phyloP scores from a whole-genome alignment of 2,888 invertebrate genomes.

The Cantharis nigra region DNA sequence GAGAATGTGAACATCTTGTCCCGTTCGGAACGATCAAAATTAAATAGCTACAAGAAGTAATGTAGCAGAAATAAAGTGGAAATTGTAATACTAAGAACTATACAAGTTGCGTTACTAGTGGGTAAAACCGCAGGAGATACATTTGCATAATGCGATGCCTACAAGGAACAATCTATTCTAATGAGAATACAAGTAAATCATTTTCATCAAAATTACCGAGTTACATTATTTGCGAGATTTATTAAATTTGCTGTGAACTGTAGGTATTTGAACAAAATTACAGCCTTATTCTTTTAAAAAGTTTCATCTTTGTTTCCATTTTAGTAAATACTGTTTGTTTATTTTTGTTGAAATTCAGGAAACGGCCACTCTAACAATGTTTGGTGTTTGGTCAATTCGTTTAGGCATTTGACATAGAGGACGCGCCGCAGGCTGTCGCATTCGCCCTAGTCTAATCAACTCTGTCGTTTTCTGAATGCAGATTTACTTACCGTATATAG shows the following conservation, averaged over 20 bases:
- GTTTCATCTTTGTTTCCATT: slow-evolving; percentile 32
- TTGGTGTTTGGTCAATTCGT: slow-evolving; percentile 55
- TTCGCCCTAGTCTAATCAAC: slow-evolving; percentile 42
- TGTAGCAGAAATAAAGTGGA: slow-evolving; percentile 46
- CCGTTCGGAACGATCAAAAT: slow-evolving; percentile 49
- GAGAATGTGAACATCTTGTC: slow-evolving; percentile 40
- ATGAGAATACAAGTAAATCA: slow-evolving; percentile 26
- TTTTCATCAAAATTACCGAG: slow-evolving; percentile 8
- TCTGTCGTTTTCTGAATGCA: slow-evolving; percentile 42
- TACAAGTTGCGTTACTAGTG: slow-evolving; percentile 42
- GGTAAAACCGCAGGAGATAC: slow-evolving; percentile 44
- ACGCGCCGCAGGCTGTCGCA: slow-evolving; percentile 39
- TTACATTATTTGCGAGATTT: slow-evolving; percentile 8
- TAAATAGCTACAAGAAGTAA: slow-evolving; percentile 46
- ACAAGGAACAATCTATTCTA: slow-evolving; percentile 32
- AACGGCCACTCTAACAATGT: slow-evolving; percentile 50
- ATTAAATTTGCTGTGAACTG: slow-evolving; percentile 1
- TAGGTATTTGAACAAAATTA: background rate
- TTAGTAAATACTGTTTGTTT: slow-evolving; percentile 36
- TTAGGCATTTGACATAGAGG: slow-evolving; percentile 50
- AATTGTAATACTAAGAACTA: slow-evolving; percentile 36
- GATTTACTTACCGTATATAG: slow-evolving; percentile 24
- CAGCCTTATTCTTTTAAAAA: background rate
- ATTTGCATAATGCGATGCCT: slow-evolving; percentile 49
- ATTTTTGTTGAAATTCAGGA: slow-evolving; percentile 47